Percentiles rank a stretch among this genome's conserved stretches.
Evolutionary conservation across 2,888 invertebrate genomes (phyloP).

Genomic region (Zaprionus obscuricornis): DNA sequence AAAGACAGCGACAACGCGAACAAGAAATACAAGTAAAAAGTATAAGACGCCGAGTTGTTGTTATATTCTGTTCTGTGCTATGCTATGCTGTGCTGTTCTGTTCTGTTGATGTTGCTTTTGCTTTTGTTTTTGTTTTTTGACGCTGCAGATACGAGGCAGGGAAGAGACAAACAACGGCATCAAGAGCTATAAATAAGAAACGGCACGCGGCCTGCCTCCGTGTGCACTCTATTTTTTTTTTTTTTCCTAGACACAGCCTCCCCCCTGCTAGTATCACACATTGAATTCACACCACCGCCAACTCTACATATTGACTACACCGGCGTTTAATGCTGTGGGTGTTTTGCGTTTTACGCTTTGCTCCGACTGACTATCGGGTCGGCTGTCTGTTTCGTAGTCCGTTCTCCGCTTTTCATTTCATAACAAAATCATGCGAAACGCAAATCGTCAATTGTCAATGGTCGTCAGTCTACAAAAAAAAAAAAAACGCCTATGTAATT

Average conservation of each 20-base stretch:
- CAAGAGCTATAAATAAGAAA: slow-evolving; percentile 68
- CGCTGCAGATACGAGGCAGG: slow-evolving; percentile 26
- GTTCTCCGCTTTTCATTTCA: slow-evolving; percentile 62
- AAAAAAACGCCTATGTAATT: slow-evolving; percentile 69
- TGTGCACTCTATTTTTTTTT: slow-evolving; percentile 27
- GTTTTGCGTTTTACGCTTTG: slow-evolving; percentile 52
- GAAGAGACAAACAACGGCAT: slow-evolving; percentile 15
- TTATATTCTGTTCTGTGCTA: neutral
- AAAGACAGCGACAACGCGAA: slow-evolving; percentile 42
- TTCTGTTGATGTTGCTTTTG: slow-evolving; percentile 10
- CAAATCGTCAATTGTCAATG: slow-evolving; percentile 68
- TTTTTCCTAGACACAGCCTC: neutral
- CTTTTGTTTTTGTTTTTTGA: slow-evolving; percentile 16
- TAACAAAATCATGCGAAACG: slow-evolving; percentile 38
- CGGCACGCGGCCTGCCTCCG: slow-evolving; percentile 66
- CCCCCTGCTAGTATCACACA: slow-evolving; percentile 7
- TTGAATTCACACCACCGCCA: slow-evolving; percentile 7
- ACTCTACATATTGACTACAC: slow-evolving; percentile 7
- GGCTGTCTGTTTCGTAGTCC: slow-evolving; percentile 44
- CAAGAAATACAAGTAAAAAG: slow-evolving; percentile 27
- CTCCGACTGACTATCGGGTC: slow-evolving; percentile 13
- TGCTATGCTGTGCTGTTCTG: neutral
- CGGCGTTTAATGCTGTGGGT: slow-evolving; percentile 57
- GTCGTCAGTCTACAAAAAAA: slow-evolving; percentile 48
- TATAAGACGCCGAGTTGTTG: slow-evolving; percentile 21